Evolutionary conservation across 1,140 invertebrate species (phyloP).

Genomic region (Ridgeia piscesae): DNA sequence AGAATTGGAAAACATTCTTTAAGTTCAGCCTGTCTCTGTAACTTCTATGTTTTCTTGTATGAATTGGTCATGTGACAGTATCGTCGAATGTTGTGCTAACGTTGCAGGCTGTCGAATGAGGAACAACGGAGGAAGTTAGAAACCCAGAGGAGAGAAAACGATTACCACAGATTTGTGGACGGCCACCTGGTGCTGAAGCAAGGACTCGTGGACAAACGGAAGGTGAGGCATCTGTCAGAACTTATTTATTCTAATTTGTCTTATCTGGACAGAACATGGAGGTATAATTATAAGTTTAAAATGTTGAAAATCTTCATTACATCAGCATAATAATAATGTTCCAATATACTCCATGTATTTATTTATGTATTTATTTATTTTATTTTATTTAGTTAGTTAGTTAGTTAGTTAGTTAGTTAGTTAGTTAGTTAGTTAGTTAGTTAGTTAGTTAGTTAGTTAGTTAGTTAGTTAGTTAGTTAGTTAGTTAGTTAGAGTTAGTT

Average conservation of each 20-base stretch:
- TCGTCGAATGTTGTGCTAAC: neutral
- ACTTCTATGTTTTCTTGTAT: no score
- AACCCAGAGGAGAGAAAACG: constrained; percentile 74
- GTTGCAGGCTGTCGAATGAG: constrained; percentile 17
- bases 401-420: no score
- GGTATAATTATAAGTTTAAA: no score
- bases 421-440: no score
- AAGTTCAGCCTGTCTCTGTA: no score
- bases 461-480: no score
- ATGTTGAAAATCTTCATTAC: neutral
- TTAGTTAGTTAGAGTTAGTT: no score
- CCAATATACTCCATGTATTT: neutral
- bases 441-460: no score
- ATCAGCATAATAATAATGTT: neutral
- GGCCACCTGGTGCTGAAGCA: constrained; percentile 91
- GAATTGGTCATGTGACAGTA: neutral
- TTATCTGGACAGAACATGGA: no score
- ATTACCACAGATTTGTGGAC: constrained; percentile 85
- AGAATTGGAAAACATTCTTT: no score
- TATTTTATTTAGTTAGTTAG: no score
- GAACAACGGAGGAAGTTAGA: constrained; percentile 65
- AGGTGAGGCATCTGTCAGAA: constrained; percentile 58
- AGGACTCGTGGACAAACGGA: constrained; percentile 91
- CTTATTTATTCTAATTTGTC: neutral
- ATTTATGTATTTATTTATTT: no score